Base-by-base conservation (phyloP, 2,888 invertebrate species). In the Lordiphosa fenestrarum region DNA sequence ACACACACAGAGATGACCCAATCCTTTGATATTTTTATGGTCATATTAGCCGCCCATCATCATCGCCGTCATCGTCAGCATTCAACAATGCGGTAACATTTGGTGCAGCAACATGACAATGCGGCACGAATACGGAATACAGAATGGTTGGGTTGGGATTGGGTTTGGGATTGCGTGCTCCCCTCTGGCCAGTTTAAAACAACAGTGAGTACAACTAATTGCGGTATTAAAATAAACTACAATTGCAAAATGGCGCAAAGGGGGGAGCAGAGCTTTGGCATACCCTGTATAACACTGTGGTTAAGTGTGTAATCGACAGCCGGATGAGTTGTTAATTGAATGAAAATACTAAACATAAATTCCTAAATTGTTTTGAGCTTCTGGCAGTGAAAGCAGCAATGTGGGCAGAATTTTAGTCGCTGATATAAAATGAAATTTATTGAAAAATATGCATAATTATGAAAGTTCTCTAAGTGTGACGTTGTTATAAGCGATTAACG, bases 171-270 rank as follows among this genome's bases (percentile, higher is more conserved):
- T 73, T 53, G 72, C 72, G 74, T 73, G 72, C 67, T 56, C 21
- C 19, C 35, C 30, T 10, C 9, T 30, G 30, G 10, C 30, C 30
- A 30, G 30, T 30, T 30, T 30, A 10, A 30, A 30, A 30, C 30
- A 42, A n/a, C 57, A 71, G 71, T 73, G 66, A 42, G 37, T 46
- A 46, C 30, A 69, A 78, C 84, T 80, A 80, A 80, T 84, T 80
- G 84, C 73, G 82, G 82, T 65, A 74, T 80, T 81, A 73, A 84
- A 80, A 80, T 80, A 84, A 80, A 73, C 82, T 77, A 81, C 78
- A 81, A 83, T 77, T 77, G 77, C 81, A 76, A 44, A 77, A 77
- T 77, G 77, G 80, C 83, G 83, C 83, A 83, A 10, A 56, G 30
- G 37, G 37, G 33, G 41, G 38, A 21, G 46, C 36, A 10, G 30